Evolutionary conservation across 2,797 vertebrate genomes (phyloP).

Genomic region (Melanitta fusca): DNA sequence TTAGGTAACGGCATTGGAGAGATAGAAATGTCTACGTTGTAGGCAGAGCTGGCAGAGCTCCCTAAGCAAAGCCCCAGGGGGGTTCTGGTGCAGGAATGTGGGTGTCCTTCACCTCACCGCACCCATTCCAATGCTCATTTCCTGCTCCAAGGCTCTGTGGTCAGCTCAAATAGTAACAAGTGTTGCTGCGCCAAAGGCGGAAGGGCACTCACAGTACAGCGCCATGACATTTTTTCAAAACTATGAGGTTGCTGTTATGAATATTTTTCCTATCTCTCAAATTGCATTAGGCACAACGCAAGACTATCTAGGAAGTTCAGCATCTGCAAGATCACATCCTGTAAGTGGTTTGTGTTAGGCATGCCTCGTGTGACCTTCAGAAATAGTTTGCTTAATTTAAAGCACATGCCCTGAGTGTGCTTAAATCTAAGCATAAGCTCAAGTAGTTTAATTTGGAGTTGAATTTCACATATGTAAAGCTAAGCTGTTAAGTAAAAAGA

Average conservation of each 20-base stretch:
- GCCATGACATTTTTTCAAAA: background rate
- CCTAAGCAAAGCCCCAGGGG: background rate
- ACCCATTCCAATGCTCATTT: rapidly evolving
- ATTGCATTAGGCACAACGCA: rapidly evolving
- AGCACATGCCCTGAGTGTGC: background rate
- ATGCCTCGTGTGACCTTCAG: background rate
- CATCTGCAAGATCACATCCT: background rate
- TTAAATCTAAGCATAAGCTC: background rate
- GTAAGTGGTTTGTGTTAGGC: background rate
- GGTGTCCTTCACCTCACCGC: background rate
- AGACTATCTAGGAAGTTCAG: background rate
- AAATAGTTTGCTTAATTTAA: background rate
- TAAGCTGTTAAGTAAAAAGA: background rate
- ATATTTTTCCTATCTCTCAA: background rate
- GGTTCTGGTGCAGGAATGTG: background rate
- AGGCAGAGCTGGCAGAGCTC: background rate
- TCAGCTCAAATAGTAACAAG: background rate
- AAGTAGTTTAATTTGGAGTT: background rate
- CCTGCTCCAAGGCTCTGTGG: background rate
- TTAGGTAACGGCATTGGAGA: background rate
- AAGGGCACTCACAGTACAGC: rapidly evolving
- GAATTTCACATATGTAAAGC: background rate
- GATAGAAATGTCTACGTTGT: background rate
- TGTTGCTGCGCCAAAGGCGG: background rate
- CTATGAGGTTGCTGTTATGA: rapidly evolving